Conservation (phyloP, 2,888 invertebrate species). For the Tipula confusa region DNA sequence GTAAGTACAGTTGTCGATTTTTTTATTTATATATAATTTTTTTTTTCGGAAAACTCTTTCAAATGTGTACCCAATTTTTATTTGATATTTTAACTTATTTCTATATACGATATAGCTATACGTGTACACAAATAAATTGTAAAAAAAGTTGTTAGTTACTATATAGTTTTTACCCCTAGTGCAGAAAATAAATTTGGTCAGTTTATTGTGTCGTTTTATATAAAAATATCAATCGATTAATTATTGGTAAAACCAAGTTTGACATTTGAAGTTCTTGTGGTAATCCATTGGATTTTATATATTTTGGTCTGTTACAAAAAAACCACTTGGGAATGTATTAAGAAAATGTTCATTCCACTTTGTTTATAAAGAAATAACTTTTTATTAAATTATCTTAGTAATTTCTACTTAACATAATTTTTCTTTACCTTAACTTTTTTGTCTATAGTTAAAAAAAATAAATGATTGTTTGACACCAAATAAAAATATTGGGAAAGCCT, state of each 20-base stretch:
- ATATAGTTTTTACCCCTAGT: neutral
- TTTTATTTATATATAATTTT: neutral
- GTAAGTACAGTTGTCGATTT: slow-evolving; percentile 3
- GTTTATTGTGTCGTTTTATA: neutral
- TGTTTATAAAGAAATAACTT: too few species aligned
- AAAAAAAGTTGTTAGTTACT: neutral
- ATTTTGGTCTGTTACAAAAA: too few species aligned
- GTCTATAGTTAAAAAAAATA: too few species aligned
- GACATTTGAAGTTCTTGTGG: neutral
- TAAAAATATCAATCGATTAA: slow-evolving; percentile 3
- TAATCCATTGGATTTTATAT: too few species aligned
- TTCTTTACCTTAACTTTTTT: too few species aligned
- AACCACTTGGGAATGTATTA: too few species aligned
- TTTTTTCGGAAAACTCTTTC: neutral
- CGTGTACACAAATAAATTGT: neutral
- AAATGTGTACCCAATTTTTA: neutral
- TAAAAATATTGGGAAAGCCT: too few species aligned
- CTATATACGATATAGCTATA: neutral
- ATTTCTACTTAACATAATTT: too few species aligned
- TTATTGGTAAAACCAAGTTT: neutral
- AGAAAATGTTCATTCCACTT: too few species aligned
- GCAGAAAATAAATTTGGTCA: neutral
- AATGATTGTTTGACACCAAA: too few species aligned
- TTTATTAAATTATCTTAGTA: too few species aligned
- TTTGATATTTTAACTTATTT: neutral